phyloP scores from a whole-genome alignment of 2,113 vertebrate species.

The Amphiprion ocellaris region DNA sequence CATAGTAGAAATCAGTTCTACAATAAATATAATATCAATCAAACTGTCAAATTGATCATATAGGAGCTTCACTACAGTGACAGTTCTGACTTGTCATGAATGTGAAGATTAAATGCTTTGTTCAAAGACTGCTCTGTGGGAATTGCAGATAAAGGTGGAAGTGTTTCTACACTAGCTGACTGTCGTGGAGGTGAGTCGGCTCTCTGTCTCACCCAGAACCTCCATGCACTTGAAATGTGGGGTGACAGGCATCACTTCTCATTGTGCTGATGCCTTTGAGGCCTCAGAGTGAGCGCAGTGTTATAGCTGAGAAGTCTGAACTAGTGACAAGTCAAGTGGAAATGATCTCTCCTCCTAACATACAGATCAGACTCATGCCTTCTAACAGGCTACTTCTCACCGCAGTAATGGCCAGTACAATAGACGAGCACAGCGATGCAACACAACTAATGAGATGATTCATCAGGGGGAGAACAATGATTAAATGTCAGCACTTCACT shows the following conservation, averaged over 20 bases:
- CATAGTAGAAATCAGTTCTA: neutral
- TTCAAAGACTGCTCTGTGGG: slow-evolving; percentile 4
- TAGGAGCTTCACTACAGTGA: neutral
- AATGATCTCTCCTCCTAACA: slow-evolving; percentile 51
- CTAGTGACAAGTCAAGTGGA: slow-evolving; percentile 66
- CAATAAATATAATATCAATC: too few relatives aligned
- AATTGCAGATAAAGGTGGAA: neutral
- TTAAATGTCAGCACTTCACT: slow-evolving; percentile 23
- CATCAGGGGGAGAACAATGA: slow-evolving; percentile 23
- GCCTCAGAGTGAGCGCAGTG: slow-evolving; percentile 50
- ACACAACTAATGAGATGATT: slow-evolving; percentile 41
- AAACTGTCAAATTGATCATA: neutral
- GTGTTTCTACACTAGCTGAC: slow-evolving; percentile 6
- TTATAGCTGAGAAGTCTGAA: slow-evolving; percentile 60
- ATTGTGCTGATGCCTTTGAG: slow-evolving; percentile 63
- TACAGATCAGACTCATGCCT: slow-evolving; percentile 42
- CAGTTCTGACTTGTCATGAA: neutral
- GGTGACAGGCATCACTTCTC: slow-evolving; percentile 76
- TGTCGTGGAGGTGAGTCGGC: slow-evolving; percentile 19
- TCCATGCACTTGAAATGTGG: slow-evolving; percentile 51
- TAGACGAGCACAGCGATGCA: slow-evolving; percentile 17
- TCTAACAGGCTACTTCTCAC: slow-evolving; percentile 44
- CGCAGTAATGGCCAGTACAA: slow-evolving; percentile 21
- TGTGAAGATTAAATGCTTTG: neutral
- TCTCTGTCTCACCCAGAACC: slow-evolving; percentile 14